phyloP scores from a whole-genome alignment of 1,140 invertebrate genomes.

The Lanistes nyassanus region DNA sequence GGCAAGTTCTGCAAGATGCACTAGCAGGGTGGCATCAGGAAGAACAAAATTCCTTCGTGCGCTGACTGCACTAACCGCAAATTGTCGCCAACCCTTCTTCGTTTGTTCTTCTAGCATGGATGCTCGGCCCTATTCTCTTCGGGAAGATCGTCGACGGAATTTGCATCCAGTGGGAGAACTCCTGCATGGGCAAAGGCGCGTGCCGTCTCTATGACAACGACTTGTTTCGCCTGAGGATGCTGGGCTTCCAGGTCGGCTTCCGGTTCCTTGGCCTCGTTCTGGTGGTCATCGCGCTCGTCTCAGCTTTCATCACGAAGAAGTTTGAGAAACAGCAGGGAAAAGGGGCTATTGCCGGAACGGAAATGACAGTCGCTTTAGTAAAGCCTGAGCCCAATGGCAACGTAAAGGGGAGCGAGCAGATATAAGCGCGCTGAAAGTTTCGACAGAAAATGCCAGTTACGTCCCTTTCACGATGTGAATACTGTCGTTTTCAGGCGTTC shows the following conservation, averaged over 20 bases:
- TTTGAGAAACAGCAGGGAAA: neutral
- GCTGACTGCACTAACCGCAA: too few relatives aligned
- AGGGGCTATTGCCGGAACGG: neutral
- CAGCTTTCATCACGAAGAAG: conserved; percentile 6
- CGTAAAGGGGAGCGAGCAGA: too few relatives aligned
- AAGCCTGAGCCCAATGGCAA: too few relatives aligned
- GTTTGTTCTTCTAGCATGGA: conserved; percentile 1
- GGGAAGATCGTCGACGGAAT: conserved; percentile 36
- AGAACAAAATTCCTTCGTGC: too few relatives aligned
- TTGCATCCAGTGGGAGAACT: conserved; percentile 23
- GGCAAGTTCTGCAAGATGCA: too few relatives aligned
- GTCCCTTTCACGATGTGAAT: too few relatives aligned
- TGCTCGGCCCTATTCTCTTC: conserved; percentile 19
- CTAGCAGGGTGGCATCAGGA: too few relatives aligned
- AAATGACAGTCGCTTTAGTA: neutral
- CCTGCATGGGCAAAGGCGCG: neutral
- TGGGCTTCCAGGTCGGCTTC: neutral
- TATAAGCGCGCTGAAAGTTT: too few relatives aligned
- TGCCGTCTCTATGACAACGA: conserved; percentile 28
- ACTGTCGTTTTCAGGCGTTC: too few relatives aligned
- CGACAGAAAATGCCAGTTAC: too few relatives aligned
- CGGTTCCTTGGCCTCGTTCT: neutral
- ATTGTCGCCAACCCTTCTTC: too few relatives aligned
- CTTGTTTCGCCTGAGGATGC: conserved; percentile 15
- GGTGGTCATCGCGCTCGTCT: neutral